Percentiles rank a stretch among this genome's conserved stretches.
phyloP scores from a whole-genome alignment of 1,140 invertebrate species.

The Aphidius ervi region DNA sequence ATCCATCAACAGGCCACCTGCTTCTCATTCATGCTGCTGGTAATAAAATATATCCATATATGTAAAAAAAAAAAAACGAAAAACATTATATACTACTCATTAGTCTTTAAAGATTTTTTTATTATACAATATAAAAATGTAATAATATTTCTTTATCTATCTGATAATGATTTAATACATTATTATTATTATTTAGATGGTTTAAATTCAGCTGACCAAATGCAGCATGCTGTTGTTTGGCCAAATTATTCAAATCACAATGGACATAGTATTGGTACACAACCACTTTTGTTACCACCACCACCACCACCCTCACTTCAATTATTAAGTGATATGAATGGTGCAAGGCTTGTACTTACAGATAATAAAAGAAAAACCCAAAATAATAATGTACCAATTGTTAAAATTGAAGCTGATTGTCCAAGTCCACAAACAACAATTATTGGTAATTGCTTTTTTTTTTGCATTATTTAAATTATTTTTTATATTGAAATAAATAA shows the following conservation, averaged over 20 bases:
- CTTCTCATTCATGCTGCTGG: conserved; percentile 70
- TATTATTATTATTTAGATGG: background rate
- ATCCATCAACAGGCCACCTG: conserved; percentile 75
- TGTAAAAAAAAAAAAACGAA: background rate
- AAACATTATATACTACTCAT: too few species aligned
- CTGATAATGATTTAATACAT: too few species aligned
- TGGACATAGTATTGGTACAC: conserved; percentile 43
- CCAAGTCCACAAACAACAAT: conserved; percentile 42
- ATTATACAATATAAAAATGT: too few species aligned
- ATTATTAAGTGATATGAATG: conserved; percentile 58
- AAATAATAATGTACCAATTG: conserved; percentile 56
- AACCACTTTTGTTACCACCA: conserved; percentile 58
- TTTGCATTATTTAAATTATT: background rate
- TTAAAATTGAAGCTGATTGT: conserved; percentile 65
- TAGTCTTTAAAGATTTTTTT: too few species aligned
- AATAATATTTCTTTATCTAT: too few species aligned
- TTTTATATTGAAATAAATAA: background rate
- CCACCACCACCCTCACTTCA: conserved; percentile 62
- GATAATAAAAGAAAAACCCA: conserved; percentile 61
- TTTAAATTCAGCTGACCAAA: conserved; percentile 57
- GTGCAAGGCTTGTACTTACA: conserved; percentile 45
- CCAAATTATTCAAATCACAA: conserved; percentile 59
- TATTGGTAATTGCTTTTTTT: conserved; percentile 36
- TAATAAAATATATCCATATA: conserved; percentile 38
- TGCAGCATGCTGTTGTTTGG: conserved; percentile 73